These are phyloP conservation scores for Xanthorhoe spadicearia DNA, from an alignment of 2,888 invertebrate genomes.

Conservation along the genomic window DNA sequence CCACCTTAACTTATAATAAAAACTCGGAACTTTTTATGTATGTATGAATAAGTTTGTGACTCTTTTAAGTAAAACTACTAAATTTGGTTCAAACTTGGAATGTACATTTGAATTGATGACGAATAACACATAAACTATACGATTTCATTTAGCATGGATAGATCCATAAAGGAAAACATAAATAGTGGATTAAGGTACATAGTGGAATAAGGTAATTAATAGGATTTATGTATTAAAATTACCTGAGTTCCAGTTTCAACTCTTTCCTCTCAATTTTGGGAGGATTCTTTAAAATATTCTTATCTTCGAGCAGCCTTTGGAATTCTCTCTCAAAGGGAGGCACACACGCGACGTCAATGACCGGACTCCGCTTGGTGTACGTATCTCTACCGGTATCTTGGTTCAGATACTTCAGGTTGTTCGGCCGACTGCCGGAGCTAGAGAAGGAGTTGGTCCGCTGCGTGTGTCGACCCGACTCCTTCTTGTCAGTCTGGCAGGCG, in stretches of 20 bases:
- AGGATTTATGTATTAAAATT: slow-evolving; percentile 12
- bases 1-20: too few species aligned
- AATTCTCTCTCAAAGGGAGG: slow-evolving; percentile 92
- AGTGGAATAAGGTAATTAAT: background rate
- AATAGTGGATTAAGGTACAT: background rate
- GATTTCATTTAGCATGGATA: too few species aligned
- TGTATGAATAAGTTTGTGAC: too few species aligned
- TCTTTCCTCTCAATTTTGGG: slow-evolving; percentile 86
- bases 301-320: slow-evolving; percentile 90
- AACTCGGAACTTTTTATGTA: too few species aligned
- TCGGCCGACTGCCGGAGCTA: slow-evolving; percentile 79
- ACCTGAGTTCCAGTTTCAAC: slow-evolving; percentile 85
- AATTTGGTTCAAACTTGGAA: too few species aligned
- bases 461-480: slow-evolving; percentile 74
- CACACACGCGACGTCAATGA: slow-evolving; percentile 78
- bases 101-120: too few species aligned
- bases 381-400: slow-evolving; percentile 77
- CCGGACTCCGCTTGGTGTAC: slow-evolving; percentile 76
- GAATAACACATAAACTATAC: too few species aligned
- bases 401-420: slow-evolving; percentile 82
- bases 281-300: slow-evolving; percentile 86
- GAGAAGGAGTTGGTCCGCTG: slow-evolving; percentile 82
- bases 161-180: too few species aligned
- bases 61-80: too few species aligned
- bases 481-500: slow-evolving; percentile 88